phyloP scores from a whole-genome alignment of 2,113 vertebrate species.

The Gobius niger region DNA sequence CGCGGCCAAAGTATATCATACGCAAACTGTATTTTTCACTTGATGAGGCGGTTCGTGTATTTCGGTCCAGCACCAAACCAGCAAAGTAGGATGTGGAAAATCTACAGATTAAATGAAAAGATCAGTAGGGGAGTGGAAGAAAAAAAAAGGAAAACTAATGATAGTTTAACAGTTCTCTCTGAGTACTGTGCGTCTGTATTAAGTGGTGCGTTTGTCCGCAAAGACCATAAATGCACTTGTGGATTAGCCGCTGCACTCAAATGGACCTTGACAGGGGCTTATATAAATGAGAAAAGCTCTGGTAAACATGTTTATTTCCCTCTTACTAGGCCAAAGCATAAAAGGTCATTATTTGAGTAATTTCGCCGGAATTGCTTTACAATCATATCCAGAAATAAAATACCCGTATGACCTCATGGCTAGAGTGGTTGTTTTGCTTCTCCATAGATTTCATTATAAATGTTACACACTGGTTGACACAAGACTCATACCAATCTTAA shows the following conservation, averaged over 20 bases:
- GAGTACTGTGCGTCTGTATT: conserved; percentile 3
- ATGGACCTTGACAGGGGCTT: conserved; percentile 6
- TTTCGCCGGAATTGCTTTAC: background rate
- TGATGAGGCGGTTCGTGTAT: conserved; percentile 12
- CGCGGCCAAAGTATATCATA: conserved; percentile 16
- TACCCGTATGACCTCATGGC: no score
- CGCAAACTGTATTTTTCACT: conserved; percentile 28
- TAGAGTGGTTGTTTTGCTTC: no score
- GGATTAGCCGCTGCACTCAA: background rate
- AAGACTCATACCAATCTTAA: no score
- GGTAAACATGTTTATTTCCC: conserved; percentile 2
- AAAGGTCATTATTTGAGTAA: background rate
- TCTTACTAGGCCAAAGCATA: background rate
- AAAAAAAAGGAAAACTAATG: conserved; percentile 9
- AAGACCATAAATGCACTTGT: conserved; percentile 2
- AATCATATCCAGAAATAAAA: no score
- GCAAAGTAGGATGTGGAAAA: conserved; percentile 11
- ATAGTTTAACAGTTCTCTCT: conserved; percentile 9
- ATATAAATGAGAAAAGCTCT: background rate
- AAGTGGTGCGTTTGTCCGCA: background rate
- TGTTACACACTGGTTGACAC: no score
- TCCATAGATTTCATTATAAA: no score
- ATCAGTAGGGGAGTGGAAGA: background rate
- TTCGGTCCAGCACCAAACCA: conserved; percentile 20
- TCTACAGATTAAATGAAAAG: conserved; percentile 7